Percentiles rank a stretch among this genome's conserved stretches.
These are phyloP conservation scores for Megaceryle maxima DNA, from an alignment of 2,113 vertebrate species.

Conservation along the genomic window DNA sequence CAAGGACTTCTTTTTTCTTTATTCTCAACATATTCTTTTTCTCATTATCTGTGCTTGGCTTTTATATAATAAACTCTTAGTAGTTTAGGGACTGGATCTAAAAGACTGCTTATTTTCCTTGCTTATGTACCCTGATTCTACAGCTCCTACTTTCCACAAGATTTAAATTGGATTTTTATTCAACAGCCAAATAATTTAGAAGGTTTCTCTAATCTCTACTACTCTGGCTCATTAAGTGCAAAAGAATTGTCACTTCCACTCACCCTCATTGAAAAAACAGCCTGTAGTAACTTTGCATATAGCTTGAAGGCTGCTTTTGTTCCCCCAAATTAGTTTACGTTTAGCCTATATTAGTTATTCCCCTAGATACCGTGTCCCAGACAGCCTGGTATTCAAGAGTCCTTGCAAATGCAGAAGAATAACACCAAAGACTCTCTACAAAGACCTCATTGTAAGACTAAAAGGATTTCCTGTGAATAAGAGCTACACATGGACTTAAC, in stretches of 20 bases:
- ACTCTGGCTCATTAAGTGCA: conserved; percentile 47
- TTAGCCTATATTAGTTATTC: conserved; percentile 58
- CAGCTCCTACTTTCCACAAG: conserved; percentile 18
- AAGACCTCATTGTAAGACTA: conserved; percentile 59
- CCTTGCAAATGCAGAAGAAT: conserved; percentile 62
- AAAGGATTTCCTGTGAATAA: conserved; percentile 66
- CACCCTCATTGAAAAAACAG: conserved; percentile 40
- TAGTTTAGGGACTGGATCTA: conserved; percentile 29
- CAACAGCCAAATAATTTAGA: conserved; percentile 53
- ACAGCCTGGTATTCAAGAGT: conserved; percentile 32
- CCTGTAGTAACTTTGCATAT: conserved; percentile 47
- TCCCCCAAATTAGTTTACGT: conserved; percentile 60
- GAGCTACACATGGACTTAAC: conserved; percentile 62
- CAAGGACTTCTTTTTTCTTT: conserved; percentile 1
- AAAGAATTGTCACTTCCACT: conserved; percentile 55
- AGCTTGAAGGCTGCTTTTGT: conserved; percentile 59
- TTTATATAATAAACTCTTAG: conserved; percentile 36
- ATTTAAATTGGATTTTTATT: conserved; percentile 67
- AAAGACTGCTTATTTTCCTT: conserved; percentile 48
- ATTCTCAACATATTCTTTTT: conserved; percentile 12
- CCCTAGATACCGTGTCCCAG: conserved; percentile 35
- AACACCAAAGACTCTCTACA: conserved; percentile 61
- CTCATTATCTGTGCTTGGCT: conserved; percentile 44
- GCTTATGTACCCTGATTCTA: conserved; percentile 4
- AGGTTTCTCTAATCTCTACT: conserved; percentile 49